Conservation (phyloP, 1,140 invertebrate species). For the Megalonaias nervosa region DNA sequence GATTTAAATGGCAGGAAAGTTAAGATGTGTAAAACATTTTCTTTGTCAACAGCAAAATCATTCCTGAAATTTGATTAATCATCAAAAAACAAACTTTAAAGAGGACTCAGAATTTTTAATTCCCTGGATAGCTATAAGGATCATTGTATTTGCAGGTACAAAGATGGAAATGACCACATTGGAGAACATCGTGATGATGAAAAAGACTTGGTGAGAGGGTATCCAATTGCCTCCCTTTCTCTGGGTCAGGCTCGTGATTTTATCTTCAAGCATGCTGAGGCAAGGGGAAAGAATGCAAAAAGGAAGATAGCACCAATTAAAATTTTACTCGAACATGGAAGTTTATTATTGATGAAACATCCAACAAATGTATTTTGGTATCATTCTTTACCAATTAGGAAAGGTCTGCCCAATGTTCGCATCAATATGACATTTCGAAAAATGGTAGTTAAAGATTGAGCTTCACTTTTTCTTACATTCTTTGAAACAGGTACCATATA, state of each 20-base stretch:
- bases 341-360: constrained; percentile 81
- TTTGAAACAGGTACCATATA: too few species aligned
- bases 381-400: constrained; percentile 79
- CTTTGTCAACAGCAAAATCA: too few species aligned
- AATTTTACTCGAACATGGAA: constrained; percentile 78
- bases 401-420: constrained; percentile 72
- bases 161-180: constrained; percentile 81
- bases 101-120: too few species aligned
- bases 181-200: constrained; percentile 83
- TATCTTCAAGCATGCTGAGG: constrained; percentile 78
- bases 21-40: too few species aligned
- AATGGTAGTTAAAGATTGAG: constrained; percentile 18
- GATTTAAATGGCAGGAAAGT: too few species aligned
- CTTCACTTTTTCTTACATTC: too few species aligned
- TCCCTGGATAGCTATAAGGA: background rate
- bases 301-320: constrained; percentile 73
- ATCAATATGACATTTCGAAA: constrained; percentile 80
- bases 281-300: constrained; percentile 65
- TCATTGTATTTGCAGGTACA: constrained; percentile 74
- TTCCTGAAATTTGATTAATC: too few species aligned
- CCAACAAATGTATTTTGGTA: constrained; percentile 83
- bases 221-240: constrained; percentile 81
- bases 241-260: constrained; percentile 80
- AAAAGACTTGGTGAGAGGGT: constrained; percentile 76
- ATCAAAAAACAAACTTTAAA: too few species aligned